Base-by-base conservation (phyloP, 2,888 invertebrate genomes). In the Ernsta delagoae region DNA sequence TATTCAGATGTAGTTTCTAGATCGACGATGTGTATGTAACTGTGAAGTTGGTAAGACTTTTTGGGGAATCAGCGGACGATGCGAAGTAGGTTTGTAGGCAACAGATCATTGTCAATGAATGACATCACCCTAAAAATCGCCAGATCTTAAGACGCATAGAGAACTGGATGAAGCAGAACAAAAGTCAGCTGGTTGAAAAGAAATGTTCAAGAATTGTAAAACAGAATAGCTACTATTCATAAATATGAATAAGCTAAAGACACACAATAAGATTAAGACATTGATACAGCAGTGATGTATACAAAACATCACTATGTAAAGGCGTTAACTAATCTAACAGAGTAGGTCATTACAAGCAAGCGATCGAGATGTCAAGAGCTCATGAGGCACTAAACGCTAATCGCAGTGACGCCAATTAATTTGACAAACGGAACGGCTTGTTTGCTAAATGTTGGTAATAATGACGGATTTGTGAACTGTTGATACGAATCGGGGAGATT, bases 311-410 rank as follows among this genome's bases (percentile, higher is more conserved):
- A 39, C 36, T 41, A 41, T n/a, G 45, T 45, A 12, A 12, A 48
- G 48, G n/a, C 48, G 12, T 48, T 12, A 48, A 48, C 48, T 12
- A 54, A 54, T 54, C 54, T 54, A 54, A 54, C 48, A 48, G 48
- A 48, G 48, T 53, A 59, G 39, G 59, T 31, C 59, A 65, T 59
- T 65, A 59, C n/a, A 34, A 45, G 45, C 11, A 48, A 48, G 48
- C 48, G 12, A 48, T 50, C 31, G 59, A 59, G 50, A 59, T 59
- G 65, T 65, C 65, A 59, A 12, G 59, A 59, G 50, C 59, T 65
- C 59, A 59, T 59, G 65, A 65, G 65, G 50, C 48, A 50, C 65
- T 65, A 41, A 57, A 65, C 65, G 65, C 65, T 65, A 65, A 65
- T 65, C 50, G 59, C 65, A 50, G 24, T 54, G 56, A 43, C 50